Conservation (phyloP, 2,888 invertebrate species). For the Cosmorhoe ocellata region DNA sequence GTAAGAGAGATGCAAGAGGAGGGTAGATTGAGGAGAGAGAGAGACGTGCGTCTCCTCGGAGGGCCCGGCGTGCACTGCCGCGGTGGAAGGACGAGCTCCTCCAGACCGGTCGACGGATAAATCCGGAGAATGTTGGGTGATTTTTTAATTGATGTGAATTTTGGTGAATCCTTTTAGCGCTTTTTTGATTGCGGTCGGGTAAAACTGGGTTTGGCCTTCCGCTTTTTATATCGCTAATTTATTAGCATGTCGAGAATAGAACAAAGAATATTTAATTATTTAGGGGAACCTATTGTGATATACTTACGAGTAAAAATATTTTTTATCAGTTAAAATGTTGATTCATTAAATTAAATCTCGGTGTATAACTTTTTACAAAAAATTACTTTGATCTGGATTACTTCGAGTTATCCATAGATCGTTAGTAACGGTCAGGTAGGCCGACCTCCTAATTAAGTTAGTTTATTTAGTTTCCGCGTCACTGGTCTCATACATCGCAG, state of each 20-base stretch:
- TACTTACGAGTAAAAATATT: no score
- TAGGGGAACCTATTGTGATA: no score
- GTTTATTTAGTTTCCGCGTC: no score
- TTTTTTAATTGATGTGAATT: constrained; percentile 7
- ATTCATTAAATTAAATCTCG: no score
- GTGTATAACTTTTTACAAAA: no score
- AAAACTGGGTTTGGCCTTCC: not conserved
- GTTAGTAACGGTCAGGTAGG: no score
- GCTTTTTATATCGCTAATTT: not conserved
- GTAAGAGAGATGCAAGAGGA: constrained; percentile 14
- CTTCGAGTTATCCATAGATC: no score
- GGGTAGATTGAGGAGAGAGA: constrained; percentile 12
- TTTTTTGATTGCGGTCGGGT: constrained; percentile 6
- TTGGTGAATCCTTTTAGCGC: constrained; percentile 1
- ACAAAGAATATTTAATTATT: no score
- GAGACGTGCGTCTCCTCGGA: constrained; percentile 20
- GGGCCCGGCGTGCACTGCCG: constrained; percentile 28
- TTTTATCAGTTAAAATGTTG: no score
- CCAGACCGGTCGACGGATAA: constrained; percentile 15
- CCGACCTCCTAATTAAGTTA: no score
- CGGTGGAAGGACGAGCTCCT: constrained; percentile 18
- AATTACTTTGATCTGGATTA: no score
- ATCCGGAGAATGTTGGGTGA: not conserved
- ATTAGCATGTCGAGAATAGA: no score
- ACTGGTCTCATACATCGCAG: not conserved